Conservation (phyloP, 2,888 invertebrate genomes). For the Lasioglossum villosulum region DNA sequence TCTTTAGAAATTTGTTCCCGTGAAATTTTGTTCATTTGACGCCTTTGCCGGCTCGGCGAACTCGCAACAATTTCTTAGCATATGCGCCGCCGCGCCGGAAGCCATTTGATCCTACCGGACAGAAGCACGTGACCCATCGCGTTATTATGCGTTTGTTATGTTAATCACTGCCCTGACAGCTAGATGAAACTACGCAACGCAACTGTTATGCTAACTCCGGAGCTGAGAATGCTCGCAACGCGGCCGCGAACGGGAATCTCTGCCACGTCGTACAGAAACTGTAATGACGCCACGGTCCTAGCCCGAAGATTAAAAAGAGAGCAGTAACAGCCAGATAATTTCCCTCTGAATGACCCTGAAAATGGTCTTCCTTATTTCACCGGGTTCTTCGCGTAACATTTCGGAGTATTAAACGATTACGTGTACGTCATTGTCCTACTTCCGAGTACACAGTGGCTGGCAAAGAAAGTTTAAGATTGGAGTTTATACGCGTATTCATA, state of each 20-base stretch:
- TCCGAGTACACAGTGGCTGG: too few relatives aligned
- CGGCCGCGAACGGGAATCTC: constrained; percentile 38
- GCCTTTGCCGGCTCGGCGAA: neutral
- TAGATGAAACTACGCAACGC: constrained; percentile 43
- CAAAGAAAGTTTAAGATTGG: neutral
- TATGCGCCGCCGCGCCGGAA: neutral
- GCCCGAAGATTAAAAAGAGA: constrained; percentile 7
- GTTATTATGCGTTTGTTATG: constrained; percentile 77
- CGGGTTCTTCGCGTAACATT: neutral
- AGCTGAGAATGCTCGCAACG: constrained; percentile 62
- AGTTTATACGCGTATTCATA: too few relatives aligned
- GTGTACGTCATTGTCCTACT: neutral
- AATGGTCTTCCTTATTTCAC: neutral
- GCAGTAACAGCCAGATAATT: neutral
- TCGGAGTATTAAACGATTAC: neutral
- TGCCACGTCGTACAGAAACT: neutral
- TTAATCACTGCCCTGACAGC: constrained; percentile 73
- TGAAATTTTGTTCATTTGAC: neutral
- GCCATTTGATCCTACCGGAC: constrained; percentile 1
- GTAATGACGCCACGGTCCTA: neutral
- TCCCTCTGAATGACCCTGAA: neutral
- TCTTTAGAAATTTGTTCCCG: neutral
- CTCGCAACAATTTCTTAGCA: constrained; percentile 9
- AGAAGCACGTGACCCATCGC: constrained; percentile 26
- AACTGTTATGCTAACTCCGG: constrained; percentile 68